Conservation (phyloP, 2,888 invertebrate genomes). For the Ametastegia equiseti region DNA sequence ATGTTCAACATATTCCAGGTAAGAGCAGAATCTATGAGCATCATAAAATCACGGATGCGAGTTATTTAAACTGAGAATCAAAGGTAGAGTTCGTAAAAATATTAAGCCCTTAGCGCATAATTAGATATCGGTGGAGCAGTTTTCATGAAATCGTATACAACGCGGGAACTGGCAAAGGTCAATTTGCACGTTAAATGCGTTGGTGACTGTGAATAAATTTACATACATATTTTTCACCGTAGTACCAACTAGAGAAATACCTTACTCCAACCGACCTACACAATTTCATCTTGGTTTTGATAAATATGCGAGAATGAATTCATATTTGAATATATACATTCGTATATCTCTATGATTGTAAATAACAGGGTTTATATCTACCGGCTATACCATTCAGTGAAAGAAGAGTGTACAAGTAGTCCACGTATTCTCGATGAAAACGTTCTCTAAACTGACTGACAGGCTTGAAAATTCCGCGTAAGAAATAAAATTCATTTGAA, state of each 20-base stretch:
- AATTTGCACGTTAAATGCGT: constrained; percentile 41
- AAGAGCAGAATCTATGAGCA: not conserved
- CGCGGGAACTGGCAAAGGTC: constrained; percentile 29
- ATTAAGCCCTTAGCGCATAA: constrained; percentile 1
- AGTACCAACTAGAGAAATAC: not conserved
- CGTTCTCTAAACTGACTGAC: not conserved
- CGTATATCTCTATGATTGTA: constrained; percentile 20
- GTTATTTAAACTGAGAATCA: not conserved
- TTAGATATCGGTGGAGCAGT: constrained; percentile 19
- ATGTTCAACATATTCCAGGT: not conserved
- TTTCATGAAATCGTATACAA: constrained; percentile 33
- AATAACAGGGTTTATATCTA: constrained; percentile 1
- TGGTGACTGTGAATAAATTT: constrained; percentile 27
- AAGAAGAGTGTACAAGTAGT: not conserved
- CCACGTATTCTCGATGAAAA: not conserved
- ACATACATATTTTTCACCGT: constrained; percentile 35
- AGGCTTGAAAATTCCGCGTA: not conserved
- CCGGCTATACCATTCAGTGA: not conserved
- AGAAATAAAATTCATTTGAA: too few relatives aligned
- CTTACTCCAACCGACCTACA: not conserved
- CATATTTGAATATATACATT: constrained; percentile 22
- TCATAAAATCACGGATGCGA: not conserved
- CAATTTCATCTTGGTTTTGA: constrained; percentile 27
- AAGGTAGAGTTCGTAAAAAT: not conserved
- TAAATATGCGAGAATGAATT: constrained; percentile 32